Evolutionary conservation across 2,113 vertebrate genomes (phyloP).

Genomic region (Morphnarchus princeps): DNA sequence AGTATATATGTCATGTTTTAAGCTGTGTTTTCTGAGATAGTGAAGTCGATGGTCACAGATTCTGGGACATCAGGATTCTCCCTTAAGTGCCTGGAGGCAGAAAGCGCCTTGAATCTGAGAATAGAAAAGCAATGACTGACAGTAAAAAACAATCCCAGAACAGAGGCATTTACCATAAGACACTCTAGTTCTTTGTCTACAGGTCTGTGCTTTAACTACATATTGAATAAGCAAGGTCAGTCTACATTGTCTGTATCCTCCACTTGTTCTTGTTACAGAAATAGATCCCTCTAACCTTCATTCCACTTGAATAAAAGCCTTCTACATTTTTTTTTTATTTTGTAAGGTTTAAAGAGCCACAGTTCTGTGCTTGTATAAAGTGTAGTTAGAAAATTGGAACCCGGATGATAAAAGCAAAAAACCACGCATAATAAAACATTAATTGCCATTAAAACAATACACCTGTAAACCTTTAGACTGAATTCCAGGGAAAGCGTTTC

Average conservation of each 20-base stretch:
- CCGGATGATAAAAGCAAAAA: constrained; percentile 48
- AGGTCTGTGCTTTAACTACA: neutral
- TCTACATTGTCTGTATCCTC: constrained; percentile 11
- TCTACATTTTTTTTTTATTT: constrained; percentile 50
- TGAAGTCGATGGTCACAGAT: neutral
- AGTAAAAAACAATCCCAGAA: neutral
- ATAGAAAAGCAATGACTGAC: constrained; percentile 25
- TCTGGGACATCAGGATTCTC: neutral
- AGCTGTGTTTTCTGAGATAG: neutral
- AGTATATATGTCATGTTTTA: neutral
- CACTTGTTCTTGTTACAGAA: constrained; percentile 57
- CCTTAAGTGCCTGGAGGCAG: constrained; percentile 4
- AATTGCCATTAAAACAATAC: constrained; percentile 56
- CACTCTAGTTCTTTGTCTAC: neutral
- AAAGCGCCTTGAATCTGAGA: neutral
- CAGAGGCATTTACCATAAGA: neutral
- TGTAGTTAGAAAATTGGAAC: constrained; percentile 55
- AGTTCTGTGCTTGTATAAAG: constrained; percentile 32
- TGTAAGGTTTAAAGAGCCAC: constrained; percentile 46
- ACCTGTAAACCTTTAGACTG: constrained; percentile 11
- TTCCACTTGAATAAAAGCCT: constrained; percentile 48
- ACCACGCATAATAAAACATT: constrained; percentile 6
- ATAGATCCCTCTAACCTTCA: constrained; percentile 43
- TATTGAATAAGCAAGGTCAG: constrained; percentile 18
- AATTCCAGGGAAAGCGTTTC: neutral